phyloP scores from a whole-genome alignment of 1,140 invertebrate species.

The Trichonephila inaurata region DNA sequence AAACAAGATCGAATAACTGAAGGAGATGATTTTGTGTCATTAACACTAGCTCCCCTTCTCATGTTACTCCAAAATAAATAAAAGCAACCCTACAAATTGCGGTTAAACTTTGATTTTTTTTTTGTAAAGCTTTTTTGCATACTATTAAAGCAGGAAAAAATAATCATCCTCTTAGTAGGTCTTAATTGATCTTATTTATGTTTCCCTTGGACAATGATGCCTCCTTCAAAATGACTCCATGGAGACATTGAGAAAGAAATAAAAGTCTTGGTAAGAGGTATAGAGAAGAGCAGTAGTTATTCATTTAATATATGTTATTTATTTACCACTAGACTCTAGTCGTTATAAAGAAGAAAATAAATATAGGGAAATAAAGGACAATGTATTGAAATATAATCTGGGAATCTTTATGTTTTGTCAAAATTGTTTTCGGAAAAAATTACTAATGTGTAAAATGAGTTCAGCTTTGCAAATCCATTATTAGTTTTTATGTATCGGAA shows the following conservation, averaged over 20 bases:
- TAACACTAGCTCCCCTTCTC: background rate
- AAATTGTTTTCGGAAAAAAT: no score
- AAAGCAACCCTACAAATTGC: conserved; percentile 28
- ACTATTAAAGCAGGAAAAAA: background rate
- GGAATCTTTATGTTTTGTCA: no score
- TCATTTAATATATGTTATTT: background rate
- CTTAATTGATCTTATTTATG: conserved; percentile 25
- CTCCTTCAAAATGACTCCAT: conserved; percentile 20
- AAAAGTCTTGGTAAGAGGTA: background rate
- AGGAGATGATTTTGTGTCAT: conserved; percentile 26
- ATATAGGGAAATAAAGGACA: no score
- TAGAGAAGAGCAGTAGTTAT: background rate
- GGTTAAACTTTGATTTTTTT: conserved; percentile 16
- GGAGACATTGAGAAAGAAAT: background rate
- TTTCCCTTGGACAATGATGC: no score
- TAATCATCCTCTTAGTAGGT: background rate
- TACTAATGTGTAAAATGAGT: no score
- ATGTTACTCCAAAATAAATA: background rate
- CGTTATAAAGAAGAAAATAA: no score
- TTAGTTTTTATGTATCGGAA: no score
- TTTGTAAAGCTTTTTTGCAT: background rate
- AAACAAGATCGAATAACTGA: no score
- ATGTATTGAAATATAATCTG: no score
- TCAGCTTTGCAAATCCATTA: no score
- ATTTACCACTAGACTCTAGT: no score